Percentiles rank a stretch among this genome's conserved stretches.
Conservation (phyloP, 2,888 invertebrate species). For the Drosophila falleni region DNA sequence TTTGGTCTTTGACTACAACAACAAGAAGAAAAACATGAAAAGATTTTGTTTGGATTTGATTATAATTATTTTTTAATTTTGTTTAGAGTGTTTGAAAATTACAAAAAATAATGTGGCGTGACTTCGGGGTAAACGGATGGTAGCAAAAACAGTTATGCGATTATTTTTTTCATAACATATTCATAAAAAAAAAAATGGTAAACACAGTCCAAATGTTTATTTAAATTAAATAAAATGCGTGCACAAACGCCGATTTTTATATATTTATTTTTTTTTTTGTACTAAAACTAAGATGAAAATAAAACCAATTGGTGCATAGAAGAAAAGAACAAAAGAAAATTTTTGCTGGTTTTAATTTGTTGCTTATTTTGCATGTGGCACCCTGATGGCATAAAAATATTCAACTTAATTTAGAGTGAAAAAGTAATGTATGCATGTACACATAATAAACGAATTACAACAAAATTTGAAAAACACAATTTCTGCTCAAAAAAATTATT, state of each 20-base stretch:
- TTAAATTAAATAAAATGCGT: constrained; percentile 82
- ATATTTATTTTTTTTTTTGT: constrained; percentile 9
- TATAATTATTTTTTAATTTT: constrained; percentile 23
- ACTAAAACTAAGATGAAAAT: constrained; percentile 47
- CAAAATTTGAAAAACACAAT: constrained; percentile 85
- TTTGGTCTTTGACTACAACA: constrained; percentile 65
- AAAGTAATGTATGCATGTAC: constrained; percentile 58
- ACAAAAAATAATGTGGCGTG: constrained; percentile 54
- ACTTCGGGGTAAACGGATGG: constrained; percentile 38
- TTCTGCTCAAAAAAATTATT: constrained; percentile 57
- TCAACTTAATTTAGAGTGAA: constrained; percentile 56
- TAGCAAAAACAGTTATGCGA: constrained; percentile 53
- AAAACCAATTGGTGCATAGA: constrained; percentile 58
- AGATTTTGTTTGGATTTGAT: constrained; percentile 38
- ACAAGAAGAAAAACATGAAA: constrained; percentile 76
- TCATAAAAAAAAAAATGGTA: constrained; percentile 26
- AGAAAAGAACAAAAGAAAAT: constrained; percentile 57
- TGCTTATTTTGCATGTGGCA: constrained; percentile 34
- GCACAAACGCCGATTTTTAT: constrained; percentile 83
- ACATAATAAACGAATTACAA: constrained; percentile 82
- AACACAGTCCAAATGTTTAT: constrained; percentile 60
- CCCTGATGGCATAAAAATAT: constrained; percentile 65
- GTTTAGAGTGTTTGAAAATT: constrained; percentile 39
- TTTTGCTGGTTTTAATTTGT: constrained; percentile 17
- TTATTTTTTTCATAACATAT: constrained; percentile 54